Evolutionary conservation across 2,888 invertebrate species (phyloP), one percentile per base, ranked within the genome.

Genomic region (Erpobdella octoculata): DNA sequence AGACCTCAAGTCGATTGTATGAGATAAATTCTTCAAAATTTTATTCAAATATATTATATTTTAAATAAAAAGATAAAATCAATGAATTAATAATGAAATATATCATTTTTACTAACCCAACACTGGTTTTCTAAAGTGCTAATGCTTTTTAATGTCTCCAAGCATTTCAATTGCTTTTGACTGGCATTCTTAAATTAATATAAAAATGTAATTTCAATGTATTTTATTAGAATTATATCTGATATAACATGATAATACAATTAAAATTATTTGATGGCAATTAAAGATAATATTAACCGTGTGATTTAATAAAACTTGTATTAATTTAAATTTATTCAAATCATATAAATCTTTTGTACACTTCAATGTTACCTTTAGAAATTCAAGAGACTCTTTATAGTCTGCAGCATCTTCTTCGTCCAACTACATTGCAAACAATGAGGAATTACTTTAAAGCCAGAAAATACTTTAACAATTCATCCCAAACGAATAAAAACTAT

Each of bases 161-260:
- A 58, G n/a, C 58, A 53, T 33, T 69, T 28, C n/a, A 69, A 21
- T 37, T 69, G 48, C 58, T 69, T 69, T n/a, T 33, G 9, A 48
- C 48, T 53, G 9, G 69, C 53, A n/a, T 36, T 18, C 69, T 69
- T 41, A 5, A 31, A 65, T 33, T 62, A 8, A 35, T 62, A n/a
- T n/a, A n/a, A n/a, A n/a, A n/a, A n/a, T n/a, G n/a, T n/a, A n/a
- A n/a, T n/a, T n/a, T n/a, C n/a, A n/a, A n/a, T n/a, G n/a, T n/a
- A n/a, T n/a, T n/a, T n/a, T n/a, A n/a, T n/a, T n/a, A n/a, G n/a
- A n/a, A n/a, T n/a, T n/a, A n/a, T n/a, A n/a, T n/a, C n/a, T n/a
- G n/a, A n/a, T n/a, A n/a, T n/a, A n/a, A n/a, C n/a, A n/a, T n/a
- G n/a, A n/a, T n/a, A n/a, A n/a, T n/a, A n/a, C n/a, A n/a, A n/a